Conservation (phyloP, 2,888 invertebrate species). For the Bembecia ichneumoniformis region DNA sequence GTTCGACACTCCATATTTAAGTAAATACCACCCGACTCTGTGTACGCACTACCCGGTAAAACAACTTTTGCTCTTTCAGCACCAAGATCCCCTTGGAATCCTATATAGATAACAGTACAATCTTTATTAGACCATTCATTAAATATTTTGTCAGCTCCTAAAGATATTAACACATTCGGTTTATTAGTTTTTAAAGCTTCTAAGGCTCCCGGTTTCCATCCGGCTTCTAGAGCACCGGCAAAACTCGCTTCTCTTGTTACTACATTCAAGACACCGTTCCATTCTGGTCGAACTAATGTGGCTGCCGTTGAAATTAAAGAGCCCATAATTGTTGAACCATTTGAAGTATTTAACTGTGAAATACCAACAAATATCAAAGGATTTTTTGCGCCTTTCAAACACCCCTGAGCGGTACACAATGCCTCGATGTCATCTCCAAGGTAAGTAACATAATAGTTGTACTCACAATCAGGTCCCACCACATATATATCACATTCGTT, state of each 20-base stretch:
- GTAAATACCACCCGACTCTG: conserved; percentile 94
- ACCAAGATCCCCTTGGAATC: conserved; percentile 96
- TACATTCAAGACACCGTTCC: conserved; percentile 81
- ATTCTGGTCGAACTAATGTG: conserved; percentile 16
- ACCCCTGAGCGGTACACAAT: conserved; percentile 15
- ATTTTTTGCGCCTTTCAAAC: conserved; percentile 29
- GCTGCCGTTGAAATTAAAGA: conserved; percentile 17
- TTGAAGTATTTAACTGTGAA: conserved; percentile 26
- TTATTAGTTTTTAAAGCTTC: conserved; percentile 69
- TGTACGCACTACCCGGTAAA: conserved; percentile 96
- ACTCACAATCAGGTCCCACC: conserved; percentile 90
- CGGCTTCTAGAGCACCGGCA: conserved; percentile 95
- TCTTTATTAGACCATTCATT: conserved; percentile 82
- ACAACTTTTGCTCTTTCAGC: conserved; percentile 91
- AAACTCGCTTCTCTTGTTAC: conserved; percentile 92
- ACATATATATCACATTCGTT: conserved; percentile 89
- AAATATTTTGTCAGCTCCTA: conserved; percentile 93
- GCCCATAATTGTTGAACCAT: conserved; percentile 27
- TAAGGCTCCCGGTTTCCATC: conserved; percentile 84
- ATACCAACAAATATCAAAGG: conserved; percentile 55
- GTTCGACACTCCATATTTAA: conserved; percentile 97
- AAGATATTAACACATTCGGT: conserved; percentile 85
- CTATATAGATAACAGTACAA: conserved; percentile 88
- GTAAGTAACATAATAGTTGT: conserved; percentile 78
- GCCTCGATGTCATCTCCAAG: conserved; percentile 27